Conservation (phyloP, 2,888 invertebrate species). For the Xiphydria camelus region DNA sequence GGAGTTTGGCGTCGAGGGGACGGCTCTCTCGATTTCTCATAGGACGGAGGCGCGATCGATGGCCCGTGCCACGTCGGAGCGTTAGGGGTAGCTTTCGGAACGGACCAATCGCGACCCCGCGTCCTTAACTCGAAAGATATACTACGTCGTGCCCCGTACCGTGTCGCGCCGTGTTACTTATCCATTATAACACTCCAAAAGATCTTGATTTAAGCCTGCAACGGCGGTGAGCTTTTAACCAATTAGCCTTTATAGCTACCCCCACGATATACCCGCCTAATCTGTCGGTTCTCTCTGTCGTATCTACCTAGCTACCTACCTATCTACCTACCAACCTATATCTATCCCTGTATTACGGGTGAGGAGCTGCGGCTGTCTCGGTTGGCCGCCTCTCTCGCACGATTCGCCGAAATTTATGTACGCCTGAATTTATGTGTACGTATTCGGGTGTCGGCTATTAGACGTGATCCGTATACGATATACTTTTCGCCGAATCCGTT, state of each 20-base stretch:
- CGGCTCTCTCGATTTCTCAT: conserved; percentile 44
- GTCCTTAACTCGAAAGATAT: conserved; percentile 50
- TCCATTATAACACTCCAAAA: conserved; percentile 59
- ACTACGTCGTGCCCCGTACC: conserved; percentile 31
- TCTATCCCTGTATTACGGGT: too few relatives aligned
- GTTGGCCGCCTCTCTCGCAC: too few relatives aligned
- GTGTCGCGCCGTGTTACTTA: conserved; percentile 57
- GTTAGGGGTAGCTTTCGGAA: conserved; percentile 42
- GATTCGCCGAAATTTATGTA: too few relatives aligned
- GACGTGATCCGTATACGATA: too few relatives aligned
- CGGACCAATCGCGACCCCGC: conserved; percentile 44
- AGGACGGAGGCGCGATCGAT: conserved; percentile 52
- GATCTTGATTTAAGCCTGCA: conserved; percentile 59
- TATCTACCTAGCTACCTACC: conserved; percentile 23
- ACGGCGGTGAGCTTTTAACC: conserved; percentile 58
- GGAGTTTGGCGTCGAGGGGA: conserved; percentile 40
- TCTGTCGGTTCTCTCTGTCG: conserved; percentile 21
- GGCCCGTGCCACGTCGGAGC: conserved; percentile 37
- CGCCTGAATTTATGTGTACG: too few relatives aligned
- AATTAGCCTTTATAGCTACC: conserved; percentile 58
- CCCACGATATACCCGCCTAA: conserved; percentile 41
- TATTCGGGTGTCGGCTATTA: too few relatives aligned
- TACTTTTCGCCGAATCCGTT: too few relatives aligned
- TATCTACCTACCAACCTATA: too few relatives aligned
- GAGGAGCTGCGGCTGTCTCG: too few relatives aligned